Evolutionary conservation across 2,888 invertebrate species (phyloP), one percentile per base, ranked within the genome.

Genomic region (Myathropa florea): DNA sequence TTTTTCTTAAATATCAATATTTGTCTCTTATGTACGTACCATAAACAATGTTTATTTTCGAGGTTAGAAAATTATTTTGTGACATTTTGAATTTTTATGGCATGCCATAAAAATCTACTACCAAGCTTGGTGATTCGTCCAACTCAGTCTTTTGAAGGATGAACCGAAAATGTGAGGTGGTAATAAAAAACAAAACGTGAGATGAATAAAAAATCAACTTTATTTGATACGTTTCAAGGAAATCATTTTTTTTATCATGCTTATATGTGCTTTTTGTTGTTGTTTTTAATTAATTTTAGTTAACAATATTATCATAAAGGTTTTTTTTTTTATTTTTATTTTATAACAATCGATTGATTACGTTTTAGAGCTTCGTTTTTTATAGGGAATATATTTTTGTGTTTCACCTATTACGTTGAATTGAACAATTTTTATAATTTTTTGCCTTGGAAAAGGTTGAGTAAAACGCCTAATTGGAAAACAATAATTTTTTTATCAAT

Each of bases 191-290:
- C 61, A 67, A 67, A 76, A 63, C 59, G 71, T 85, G 85, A 85
- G 84, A 83, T 67, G 85, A 86, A 85, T 84, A 86, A 86, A 89
- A 85, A 83, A 88, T 86, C 75, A 82, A 81, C 70, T 83, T 88
- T 88, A 85, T 88, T n/a, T 87, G 64, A 46, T 61, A 65, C 64
- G 64, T 65, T 63, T 59, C 53, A 73, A 77, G 70, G 65, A 53
- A 80, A 81, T 65, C 23, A 63, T 64, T 68, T n/a, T 36, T 57
- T 73, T 64, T 39, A 18, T 46, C 18, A 46, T 46, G 46, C 46
- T 18, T 18, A 39, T 76, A 46, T 65, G 60, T 55, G 12, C 59
- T 36, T 39, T 53, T 10, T 63, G 14, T 67, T 39, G 4, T 60
- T 7, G 71, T 67, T 46, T 33, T 36, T 0, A 61, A 26, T 77